Evolutionary conservation across 2,797 vertebrate genomes (phyloP), one percentile per base, ranked within the genome.

Genomic region (Aphelocoma californica): DNA sequence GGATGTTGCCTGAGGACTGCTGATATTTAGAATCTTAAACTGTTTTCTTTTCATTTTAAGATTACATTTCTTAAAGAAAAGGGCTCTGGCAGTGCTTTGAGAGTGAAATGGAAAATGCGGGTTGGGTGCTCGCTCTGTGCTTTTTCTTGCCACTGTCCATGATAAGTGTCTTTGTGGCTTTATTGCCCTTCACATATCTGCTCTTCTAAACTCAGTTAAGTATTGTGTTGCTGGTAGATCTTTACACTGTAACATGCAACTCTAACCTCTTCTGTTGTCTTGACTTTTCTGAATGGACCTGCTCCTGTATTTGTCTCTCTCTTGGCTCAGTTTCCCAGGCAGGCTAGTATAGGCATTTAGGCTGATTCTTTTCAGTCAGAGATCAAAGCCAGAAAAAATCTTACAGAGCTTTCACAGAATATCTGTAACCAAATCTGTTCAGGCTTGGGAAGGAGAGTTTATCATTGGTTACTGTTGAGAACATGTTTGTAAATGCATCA

Each of bases 21-120:
- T 66, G 26, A 36, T 77, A 42, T 77, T 90, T 81, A 62, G 51
- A 80, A 31, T 58, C 31, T 56, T 81, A 36, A 51, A 29, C 9
- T 80, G 7, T 60, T 81, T 86, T 24, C 2, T 78, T 89, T 60
- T 5, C 17, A 38, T 71, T 58, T 45, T 34, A 14, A 17, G 81
- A 82, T 50, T 21, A 10, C 0, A 0, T 81, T 85, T 81, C 32
- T 67, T 74, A 8, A 50, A 72, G 79, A 57, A 88, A 54, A 72
- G 26, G 12, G 10, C 24, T 61, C 16, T 81, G 18, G 3, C 36
- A 77, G 34, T n/a, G 3, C 31, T 92, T 69, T 0, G 0, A 51
- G 51, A 62, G 9, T 44, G 14, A 86, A 81, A 66, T 50, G 20
- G 72, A 96, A 81, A 71, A 48, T 64, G 19, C 40, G 40, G 18